Evolutionary conservation across 2,888 invertebrate genomes (phyloP).

Genomic region (Sphinx pinastri): DNA sequence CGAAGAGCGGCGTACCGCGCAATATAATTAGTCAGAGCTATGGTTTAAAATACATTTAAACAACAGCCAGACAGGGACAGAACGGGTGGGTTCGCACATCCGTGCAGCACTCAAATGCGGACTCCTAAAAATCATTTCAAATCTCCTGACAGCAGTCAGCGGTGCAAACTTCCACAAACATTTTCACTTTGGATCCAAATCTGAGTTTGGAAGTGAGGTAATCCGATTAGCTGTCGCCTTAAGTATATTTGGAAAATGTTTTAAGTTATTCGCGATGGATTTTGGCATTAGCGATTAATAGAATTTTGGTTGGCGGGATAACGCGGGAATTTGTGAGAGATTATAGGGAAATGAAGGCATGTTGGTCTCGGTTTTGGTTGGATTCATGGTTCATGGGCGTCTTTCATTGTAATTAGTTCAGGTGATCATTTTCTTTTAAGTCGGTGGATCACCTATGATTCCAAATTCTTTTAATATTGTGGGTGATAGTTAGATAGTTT

Average conservation of each 20-base stretch:
- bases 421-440: too few species aligned
- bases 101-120: neutral
- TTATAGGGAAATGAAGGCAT: constrained; percentile 46
- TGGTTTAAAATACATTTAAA: neutral
- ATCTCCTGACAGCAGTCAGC: constrained; percentile 33
- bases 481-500: too few species aligned
- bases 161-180: constrained; percentile 65
- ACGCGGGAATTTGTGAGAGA: constrained; percentile 39
- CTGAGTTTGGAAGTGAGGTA: constrained; percentile 63
- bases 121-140: constrained; percentile 10
- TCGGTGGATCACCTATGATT: too few species aligned
- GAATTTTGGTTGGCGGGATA: constrained; percentile 13
- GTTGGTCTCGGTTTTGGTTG: constrained; percentile 32
- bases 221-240: constrained; percentile 64
- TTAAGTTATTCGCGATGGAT: constrained; percentile 56
- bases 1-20: too few species aligned
- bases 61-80: neutral
- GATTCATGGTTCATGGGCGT: neutral
- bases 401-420: neutral
- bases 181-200: constrained; percentile 70
- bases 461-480: too few species aligned
- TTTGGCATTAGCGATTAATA: constrained; percentile 43
- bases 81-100: neutral
- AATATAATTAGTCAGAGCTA: too few species aligned
- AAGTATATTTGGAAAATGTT: constrained; percentile 58